phyloP scores from a whole-genome alignment of 2,797 vertebrate genomes.

The Stomatorhinus walkeri region DNA sequence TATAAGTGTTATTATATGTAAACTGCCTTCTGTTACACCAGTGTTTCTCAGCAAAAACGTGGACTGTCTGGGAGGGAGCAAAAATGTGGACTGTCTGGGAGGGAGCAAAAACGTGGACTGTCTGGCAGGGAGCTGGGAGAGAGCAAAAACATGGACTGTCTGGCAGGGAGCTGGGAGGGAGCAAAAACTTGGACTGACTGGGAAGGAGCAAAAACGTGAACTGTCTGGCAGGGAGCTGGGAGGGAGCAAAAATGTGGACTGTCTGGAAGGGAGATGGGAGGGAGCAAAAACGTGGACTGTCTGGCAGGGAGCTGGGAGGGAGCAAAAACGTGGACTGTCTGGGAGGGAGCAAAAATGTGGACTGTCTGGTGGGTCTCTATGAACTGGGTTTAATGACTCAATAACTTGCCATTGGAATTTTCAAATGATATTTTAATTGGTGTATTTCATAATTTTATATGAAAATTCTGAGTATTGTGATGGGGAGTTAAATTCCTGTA shows the following conservation, averaged over 20 bases:
- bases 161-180: no score
- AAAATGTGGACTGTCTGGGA: background rate
- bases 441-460: background rate
- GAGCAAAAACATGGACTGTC: no score
- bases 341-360: background rate
- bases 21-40: background rate
- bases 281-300: no score
- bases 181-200: no score
- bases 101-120: background rate
- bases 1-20: background rate
- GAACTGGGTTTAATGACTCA: background rate
- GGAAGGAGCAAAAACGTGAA: no score
- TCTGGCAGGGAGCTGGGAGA: no score
- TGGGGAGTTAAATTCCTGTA: background rate
- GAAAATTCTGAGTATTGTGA: background rate
- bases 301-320: no score
- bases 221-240: no score
- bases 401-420: background rate
- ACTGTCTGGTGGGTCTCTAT: background rate
- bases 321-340: background rate
- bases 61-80: no score
- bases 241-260: no score
- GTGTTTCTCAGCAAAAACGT: background rate
- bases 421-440: background rate
- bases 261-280: no score